Evolutionary conservation across 1,140 invertebrate genomes (phyloP).

Genomic region (Antheraea pernyi): DNA sequence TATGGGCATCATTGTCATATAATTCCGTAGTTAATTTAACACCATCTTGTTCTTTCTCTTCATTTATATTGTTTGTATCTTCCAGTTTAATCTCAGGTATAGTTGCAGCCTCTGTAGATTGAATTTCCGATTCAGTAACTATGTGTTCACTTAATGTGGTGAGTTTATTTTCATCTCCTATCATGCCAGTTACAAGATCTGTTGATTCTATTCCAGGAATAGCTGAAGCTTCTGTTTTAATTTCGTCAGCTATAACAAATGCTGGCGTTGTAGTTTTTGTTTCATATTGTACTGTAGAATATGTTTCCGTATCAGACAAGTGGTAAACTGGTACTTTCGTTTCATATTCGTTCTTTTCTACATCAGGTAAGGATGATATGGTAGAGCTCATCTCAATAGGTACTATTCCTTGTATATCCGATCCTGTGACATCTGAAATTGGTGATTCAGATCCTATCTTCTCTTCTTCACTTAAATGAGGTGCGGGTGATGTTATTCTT

Average conservation of each 20-base stretch:
- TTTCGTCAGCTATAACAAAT: background rate
- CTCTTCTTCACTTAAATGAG: background rate
- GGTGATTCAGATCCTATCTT: background rate
- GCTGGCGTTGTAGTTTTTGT: background rate
- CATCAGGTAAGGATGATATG: background rate
- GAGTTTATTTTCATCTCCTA: background rate
- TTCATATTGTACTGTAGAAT: background rate
- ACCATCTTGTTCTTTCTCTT: background rate
- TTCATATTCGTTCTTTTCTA: background rate
- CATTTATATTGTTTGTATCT: background rate
- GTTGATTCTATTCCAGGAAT: background rate
- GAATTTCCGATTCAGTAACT: background rate
- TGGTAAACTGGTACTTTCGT: background rate
- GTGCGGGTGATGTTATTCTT: background rate
- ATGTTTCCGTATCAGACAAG: background rate
- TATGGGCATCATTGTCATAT: no score
- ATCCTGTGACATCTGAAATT: background rate
- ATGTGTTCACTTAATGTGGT: background rate
- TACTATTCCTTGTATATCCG: background rate
- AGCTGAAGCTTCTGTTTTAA: background rate
- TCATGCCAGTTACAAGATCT: slow-evolving; percentile 1
- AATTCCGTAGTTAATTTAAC: background rate
- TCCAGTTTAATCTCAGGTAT: background rate
- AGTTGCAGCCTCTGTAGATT: background rate
- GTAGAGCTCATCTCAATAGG: background rate